Base-by-base conservation (phyloP, 2,888 invertebrate species). In the Himalopsyche japonica region DNA sequence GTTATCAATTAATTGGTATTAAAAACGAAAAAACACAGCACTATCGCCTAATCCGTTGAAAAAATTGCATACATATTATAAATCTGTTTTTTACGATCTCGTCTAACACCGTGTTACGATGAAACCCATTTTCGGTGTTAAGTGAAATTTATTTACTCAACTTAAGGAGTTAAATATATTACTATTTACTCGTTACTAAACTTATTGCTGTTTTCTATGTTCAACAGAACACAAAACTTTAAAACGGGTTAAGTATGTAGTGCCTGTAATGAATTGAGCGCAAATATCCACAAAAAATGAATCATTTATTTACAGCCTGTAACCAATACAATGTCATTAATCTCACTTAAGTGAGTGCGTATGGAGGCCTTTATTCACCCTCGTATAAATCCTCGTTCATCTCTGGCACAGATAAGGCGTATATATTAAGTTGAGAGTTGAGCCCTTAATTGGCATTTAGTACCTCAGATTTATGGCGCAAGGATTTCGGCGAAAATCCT, bases 361-460 rank as follows among this genome's bases (percentile, higher is more conserved):
- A 57, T 57, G 57, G 57, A 57, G 57, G 57, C 57, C 57, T 57
- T 57, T 57, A 57, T 57, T 57, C 20, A 49, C 57, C 57, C 57
- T 57, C 57, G 24, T 57, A 57, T 57, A 57, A 57, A 57, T 57
- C 57, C 57, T 20, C 57, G 57, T 24, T 57, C 57, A 24, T 57
- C 57, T 57, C 57, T 57, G 57, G 57, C 57, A 57, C 57, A 57
- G 57, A 57, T 78, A 79, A 82, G 82, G 34, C 83, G 79, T 80
- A 79, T 57, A 81, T 80, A 81, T 85, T 84, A 86, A 84, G 84
- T 79, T 76, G 77, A 76, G 76, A 82, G 81, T 80, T 76, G 32
- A 70, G 49, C 76, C 76, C 83, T 84, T 84, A 84, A 86, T 85
- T 85, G 85, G 85, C 83, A 81, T 84, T 84, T 84, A 84, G 76